These are phyloP conservation scores for Peromyscus leucopus DNA, from an alignment of 2,113 vertebrate species.

Conservation along the genomic window DNA sequence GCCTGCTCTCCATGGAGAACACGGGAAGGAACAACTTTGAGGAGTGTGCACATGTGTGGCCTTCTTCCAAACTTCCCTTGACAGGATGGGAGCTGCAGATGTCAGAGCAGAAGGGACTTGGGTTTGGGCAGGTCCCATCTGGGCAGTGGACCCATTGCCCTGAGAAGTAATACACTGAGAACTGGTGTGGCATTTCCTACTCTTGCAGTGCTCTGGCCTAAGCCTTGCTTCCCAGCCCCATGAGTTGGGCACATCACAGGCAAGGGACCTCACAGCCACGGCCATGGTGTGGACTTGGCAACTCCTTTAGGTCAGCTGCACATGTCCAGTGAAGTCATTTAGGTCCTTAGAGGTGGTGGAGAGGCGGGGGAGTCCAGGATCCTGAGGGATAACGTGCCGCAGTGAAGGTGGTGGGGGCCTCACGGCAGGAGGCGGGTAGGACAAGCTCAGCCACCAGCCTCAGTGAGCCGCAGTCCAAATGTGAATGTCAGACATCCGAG, in stretches of 20 bases:
- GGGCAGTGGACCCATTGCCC: background rate
- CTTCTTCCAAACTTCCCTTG: background rate
- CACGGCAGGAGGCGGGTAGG: background rate
- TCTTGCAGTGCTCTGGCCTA: background rate
- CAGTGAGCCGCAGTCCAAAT: background rate
- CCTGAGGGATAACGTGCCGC: too few species aligned
- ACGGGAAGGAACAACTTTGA: background rate
- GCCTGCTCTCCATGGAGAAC: background rate
- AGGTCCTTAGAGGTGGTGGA: background rate
- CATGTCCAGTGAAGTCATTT: background rate
- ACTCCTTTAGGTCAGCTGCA: too few species aligned
- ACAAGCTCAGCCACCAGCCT: background rate
- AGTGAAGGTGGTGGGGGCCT: background rate
- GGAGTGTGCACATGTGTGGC: fast-evolving
- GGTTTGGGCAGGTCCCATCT: background rate
- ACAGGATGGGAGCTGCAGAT: background rate
- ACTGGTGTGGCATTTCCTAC: background rate
- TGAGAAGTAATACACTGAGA: background rate
- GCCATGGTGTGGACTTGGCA: background rate
- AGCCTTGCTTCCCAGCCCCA: background rate
- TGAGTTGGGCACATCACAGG: background rate
- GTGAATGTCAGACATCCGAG: background rate
- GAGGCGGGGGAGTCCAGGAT: background rate
- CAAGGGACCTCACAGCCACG: background rate
- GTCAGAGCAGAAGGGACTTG: fast-evolving